Base-by-base conservation (phyloP, 2,113 vertebrate genomes). In the Neolamprologus variostigma region DNA sequence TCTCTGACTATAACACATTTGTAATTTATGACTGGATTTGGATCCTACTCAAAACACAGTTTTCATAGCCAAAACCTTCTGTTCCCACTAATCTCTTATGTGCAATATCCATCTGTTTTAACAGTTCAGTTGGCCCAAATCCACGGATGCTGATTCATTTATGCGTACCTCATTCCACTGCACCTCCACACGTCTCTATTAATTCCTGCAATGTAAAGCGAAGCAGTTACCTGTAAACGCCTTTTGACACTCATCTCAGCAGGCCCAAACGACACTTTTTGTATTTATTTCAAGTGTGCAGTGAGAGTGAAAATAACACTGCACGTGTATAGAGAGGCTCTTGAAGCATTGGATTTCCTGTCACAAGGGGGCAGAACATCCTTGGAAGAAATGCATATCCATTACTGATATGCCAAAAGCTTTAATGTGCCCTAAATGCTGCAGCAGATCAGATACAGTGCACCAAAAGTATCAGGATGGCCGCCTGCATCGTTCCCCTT, bases 321-420 rank as follows among this genome's bases (percentile, higher is more conserved):
- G 16, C 26, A n/a, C 73, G 13, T 78, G 14, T 5, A 37, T 12
- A n/a, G 10, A 78, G 26, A 51, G 40, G 14, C 37, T 28, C 31
- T 23, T 53, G 55, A 42, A 28, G 17, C 19, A 16, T 23, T 68
- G 21, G n/a, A 12, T 71, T 23, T 87, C 3, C 33, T 10, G 26
- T 87, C 94, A 94, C 94, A 89, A 95, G 95, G 61, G 91, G 92
- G 95, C 93, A 94, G 92, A 92, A 40, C 47, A 7, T 84, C 80
- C 78, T 76, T 80, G 10, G 7, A 23, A 86, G 61, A 85, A 23
- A 23, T 31, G 23, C 16, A 50, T 76, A 76, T 19, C 14, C 16
- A 50, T 19, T 76, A 50, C 23, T 5, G 23, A 19, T 50, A 31
- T 31, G 42, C 10, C 16, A 78, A 78, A 78, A n/a, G 9, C 42